Percentiles rank a stretch among this genome's conserved stretches.
These are phyloP conservation scores for Acipenser oxyrinchus DNA, from an alignment of 2,797 vertebrate species.

Conservation along the genomic window DNA sequence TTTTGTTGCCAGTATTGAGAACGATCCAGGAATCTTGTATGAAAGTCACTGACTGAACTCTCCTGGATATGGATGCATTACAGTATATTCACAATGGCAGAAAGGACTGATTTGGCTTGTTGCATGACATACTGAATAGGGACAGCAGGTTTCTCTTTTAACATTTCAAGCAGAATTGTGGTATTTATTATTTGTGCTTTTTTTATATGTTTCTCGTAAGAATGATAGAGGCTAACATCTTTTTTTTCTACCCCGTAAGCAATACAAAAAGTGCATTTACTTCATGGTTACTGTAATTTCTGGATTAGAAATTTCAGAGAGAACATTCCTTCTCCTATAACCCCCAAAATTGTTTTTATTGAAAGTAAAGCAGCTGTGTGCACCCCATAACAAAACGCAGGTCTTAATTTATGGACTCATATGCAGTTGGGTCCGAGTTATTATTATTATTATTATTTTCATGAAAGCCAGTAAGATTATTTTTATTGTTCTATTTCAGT, in stretches of 20 bases:
- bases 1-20: slow-evolving; percentile 35
- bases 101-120: slow-evolving; percentile 21
- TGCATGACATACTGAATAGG: slow-evolving; percentile 47
- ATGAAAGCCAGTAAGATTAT: no score
- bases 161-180: slow-evolving; percentile 44
- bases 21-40: slow-evolving; percentile 35
- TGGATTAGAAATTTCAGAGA: slow-evolving; percentile 13
- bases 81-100: neutral
- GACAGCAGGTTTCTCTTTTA: slow-evolving; percentile 51
- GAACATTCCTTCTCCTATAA: no score
- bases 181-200: slow-evolving; percentile 61
- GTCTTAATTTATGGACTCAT: no score
- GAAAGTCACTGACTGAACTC: slow-evolving; percentile 38
- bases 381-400: no score
- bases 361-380: no score
- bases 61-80: neutral
- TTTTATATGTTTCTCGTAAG: slow-evolving; percentile 48
- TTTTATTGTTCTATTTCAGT: no score
- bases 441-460: no score
- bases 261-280: slow-evolving; percentile 6
- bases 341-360: no score
- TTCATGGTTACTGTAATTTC: slow-evolving; percentile 37
- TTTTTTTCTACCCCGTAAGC: no score
- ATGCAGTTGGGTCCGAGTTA: no score
- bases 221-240: neutral